A percentile compares a stretch with the other conserved stretches of the same genome.
phyloP scores from a whole-genome alignment of 1,140 invertebrate species.

The Mycetomoellerius zeteki region DNA sequence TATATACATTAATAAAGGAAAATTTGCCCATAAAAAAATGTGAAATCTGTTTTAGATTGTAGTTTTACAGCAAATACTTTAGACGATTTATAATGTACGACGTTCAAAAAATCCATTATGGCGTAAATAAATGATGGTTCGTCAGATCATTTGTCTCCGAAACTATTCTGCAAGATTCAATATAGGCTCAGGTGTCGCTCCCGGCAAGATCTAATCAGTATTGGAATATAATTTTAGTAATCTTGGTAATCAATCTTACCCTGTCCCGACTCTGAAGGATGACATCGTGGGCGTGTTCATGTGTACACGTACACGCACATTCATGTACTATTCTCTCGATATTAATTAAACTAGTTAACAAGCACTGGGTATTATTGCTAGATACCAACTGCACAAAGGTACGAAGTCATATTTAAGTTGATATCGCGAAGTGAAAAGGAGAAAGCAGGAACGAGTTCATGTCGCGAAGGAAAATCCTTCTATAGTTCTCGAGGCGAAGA shows the following conservation, averaged over 20 bases:
- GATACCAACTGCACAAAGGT: constrained; percentile 16
- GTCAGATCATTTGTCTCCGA: constrained; percentile 62
- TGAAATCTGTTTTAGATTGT: neutral
- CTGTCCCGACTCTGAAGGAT: constrained; percentile 64
- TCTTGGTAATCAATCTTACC: constrained; percentile 69
- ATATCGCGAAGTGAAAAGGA: constrained; percentile 24
- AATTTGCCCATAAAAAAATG: neutral
- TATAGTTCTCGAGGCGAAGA: constrained; percentile 57
- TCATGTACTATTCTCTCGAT: neutral
- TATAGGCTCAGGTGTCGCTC: constrained; percentile 59
- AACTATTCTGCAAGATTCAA: constrained; percentile 47
- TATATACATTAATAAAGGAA: neutral
- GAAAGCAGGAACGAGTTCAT: constrained; percentile 14
- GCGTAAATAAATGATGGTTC: constrained; percentile 48
- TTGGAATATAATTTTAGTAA: constrained; percentile 70
- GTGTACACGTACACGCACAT: neutral
- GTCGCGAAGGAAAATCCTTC: constrained; percentile 51
- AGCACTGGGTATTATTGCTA: constrained; percentile 55
- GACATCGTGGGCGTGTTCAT: constrained; percentile 48
- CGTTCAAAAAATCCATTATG: constrained; percentile 12
- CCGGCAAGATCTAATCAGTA: constrained; percentile 60
- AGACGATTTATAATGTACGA: neutral
- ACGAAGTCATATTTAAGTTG: constrained; percentile 40
- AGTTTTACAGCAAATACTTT: neutral
- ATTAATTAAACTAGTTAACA: constrained; percentile 74